Base-by-base conservation (phyloP, 2,888 invertebrate species). In the Chrysotoxum bicinctum region DNA sequence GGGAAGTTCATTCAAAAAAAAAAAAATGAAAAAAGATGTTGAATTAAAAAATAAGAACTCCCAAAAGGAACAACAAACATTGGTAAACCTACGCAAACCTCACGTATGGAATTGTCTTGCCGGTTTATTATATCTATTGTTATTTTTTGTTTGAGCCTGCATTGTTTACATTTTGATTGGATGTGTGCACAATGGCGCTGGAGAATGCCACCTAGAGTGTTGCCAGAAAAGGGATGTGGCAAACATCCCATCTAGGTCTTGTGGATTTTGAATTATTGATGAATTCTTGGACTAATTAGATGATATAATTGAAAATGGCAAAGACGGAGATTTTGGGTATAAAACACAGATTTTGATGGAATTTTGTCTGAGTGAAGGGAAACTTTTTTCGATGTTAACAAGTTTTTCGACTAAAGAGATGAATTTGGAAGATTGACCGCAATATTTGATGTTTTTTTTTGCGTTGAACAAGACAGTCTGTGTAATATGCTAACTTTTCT, bases 51-150 rank as follows among this genome's bases (percentile, higher is more conserved):
- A 9, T 19, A 21, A 14, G 19, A 26, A 9, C 10, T 12, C 16
- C 35, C 19, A 35, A 56, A 62, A 43, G 30, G 26, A 45, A 81
- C 70, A 82, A 73, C 78, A 83, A 73, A 74, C 68, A 83, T 78
- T 62, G 73, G 78, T 78, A 62, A 73, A 78, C 72, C 78, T 66
- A 58, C 30, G 50, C 30, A 78, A 78, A 66, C 72, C 78, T 72
- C 77, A 82, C 77, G 77, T 81, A 75, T 66, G 68, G 54, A 30
- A 30, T 64, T 77, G 66, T 70, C 50, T 66, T 76, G 19, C 7
- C 19, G 8, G 45, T 26, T 66, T 64, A 48, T 60, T 72, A 16
- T 35, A 23, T 70, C 35, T 45, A 35, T 58, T 58, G 43, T 70
- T 16, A 9, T n/a, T 10, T 16, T 43, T 75, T 21, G 6, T 21